Evolutionary conservation across 1,140 invertebrate genomes (phyloP), one percentile per base, ranked within the genome.

Genomic region (Diachasmimorpha longicaudata): DNA sequence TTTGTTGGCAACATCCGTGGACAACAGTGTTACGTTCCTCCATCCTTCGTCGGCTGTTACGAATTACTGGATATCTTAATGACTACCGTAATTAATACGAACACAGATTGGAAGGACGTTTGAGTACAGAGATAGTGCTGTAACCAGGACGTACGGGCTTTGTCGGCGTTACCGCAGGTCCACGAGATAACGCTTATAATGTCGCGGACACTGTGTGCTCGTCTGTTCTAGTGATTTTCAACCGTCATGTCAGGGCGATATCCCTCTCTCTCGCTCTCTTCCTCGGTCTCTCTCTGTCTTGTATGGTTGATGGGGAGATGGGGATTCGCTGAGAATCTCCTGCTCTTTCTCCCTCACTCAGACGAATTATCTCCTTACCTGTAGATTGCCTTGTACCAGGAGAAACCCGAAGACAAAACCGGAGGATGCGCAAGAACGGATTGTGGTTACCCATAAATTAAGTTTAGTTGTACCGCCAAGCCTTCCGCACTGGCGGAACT

Each of bases 51-150:
- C 31, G n/a, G 1, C 48, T 70, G 42, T 58, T 75, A 78, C 77
- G 76, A 79, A 79, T 78, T 72, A 77, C 86, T 83, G 84, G 85
- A 87, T 88, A 88, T 87, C 87, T 88, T 87, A 88, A 88, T 87
- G 85, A 88, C 85, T 87, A 82, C 83, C 83, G 85, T 88, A 88
- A 87, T 88, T 88, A 88, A 88, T 87, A 87, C 84, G 84, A 81
- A 87, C 84, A 82, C 82, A 84, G 85, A 88, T 88, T 85, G 85
- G 83, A 82, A 81, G 82, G 82, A 84, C 81, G 82, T 81, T 80
- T 58, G 79, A 81, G 77, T 80, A 70, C 23, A 14, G 19, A 70
- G 68, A 73, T 73, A 63, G 71, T n/a, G 31, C 71, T 66, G 63
- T 76, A 78, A 78, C 74, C 52, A 36, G 70, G 70, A 79, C 70